These are phyloP conservation scores for Mus musculus DNA, from an alignment of 2,113 vertebrate genomes.

Conservation along the genomic window GRCm39 chr3:70062001-70062500, in stretches of 20 bases:
- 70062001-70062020: neutral
- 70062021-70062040: neutral
- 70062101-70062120: neutral
- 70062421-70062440: neutral
- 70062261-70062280: slow-evolving; percentile 6
- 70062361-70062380: neutral
- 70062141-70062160: neutral
- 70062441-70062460: neutral
- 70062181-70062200: neutral
- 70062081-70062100: neutral
- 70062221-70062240: slow-evolving; percentile 23
- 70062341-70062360: neutral
- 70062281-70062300: neutral
- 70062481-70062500: neutral
- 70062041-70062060: neutral
- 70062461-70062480: neutral
- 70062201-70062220: neutral
- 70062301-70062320: neutral
- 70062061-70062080: slow-evolving; percentile 14
- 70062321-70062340: neutral
- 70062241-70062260: neutral
- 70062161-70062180: neutral
- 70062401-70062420: neutral
- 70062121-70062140: neutral
- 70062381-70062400: too few species aligned